Conservation (phyloP, 2,888 invertebrate species). For the Lamellibrachia satsuma region DNA sequence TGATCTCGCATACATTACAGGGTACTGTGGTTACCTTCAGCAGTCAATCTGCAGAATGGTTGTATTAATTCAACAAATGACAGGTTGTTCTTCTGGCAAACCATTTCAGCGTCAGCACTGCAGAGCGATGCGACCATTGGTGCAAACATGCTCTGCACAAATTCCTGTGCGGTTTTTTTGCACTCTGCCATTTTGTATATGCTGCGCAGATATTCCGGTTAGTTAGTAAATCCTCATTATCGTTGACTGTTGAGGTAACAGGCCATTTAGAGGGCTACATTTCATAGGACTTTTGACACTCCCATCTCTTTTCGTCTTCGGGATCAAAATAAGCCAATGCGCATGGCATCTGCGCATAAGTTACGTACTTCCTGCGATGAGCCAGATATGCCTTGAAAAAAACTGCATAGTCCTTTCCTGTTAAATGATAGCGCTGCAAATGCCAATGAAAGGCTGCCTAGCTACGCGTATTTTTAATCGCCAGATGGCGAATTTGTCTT, state of each 20-base stretch:
- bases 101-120: slow-evolving; percentile 82
- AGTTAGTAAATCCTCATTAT: not conserved
- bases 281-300: not conserved
- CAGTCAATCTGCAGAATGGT: slow-evolving; percentile 82
- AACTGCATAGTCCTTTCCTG: not conserved
- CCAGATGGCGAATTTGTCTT: too few species aligned
- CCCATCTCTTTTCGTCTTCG: not conserved
- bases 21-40: slow-evolving; percentile 69
- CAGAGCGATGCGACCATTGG: slow-evolving; percentile 88
- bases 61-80: slow-evolving; percentile 88
- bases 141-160: slow-evolving; percentile 88
- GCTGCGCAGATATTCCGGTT: not conserved
- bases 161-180: slow-evolving; percentile 72
- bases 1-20: not conserved
- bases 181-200: slow-evolving; percentile 65
- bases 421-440: not conserved
- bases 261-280: slow-evolving; percentile 3
- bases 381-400: not conserved
- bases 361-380: slow-evolving; percentile 17
- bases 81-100: slow-evolving; percentile 89
- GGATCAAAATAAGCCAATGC: slow-evolving; percentile 17
- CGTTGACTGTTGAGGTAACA: not conserved
- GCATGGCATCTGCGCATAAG: slow-evolving; percentile 5
- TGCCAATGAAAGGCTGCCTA: not conserved
- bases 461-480: too few species aligned